Evolutionary conservation across 2,888 invertebrate species (phyloP).

Genomic region (Drosophila kambysellisi): DNA sequence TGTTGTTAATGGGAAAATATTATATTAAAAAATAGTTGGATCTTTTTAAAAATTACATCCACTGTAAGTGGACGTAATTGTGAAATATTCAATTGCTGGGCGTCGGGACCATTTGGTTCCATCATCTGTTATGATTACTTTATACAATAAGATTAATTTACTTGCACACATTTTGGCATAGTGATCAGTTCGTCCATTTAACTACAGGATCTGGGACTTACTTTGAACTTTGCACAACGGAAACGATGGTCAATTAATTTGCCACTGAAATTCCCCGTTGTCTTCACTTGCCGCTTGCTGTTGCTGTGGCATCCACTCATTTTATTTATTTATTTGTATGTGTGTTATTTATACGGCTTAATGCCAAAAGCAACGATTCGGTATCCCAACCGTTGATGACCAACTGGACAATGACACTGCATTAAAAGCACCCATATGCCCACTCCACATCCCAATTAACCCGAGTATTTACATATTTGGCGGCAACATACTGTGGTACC

Average conservation of each 20-base stretch:
- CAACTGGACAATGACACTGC: slow-evolving; percentile 65
- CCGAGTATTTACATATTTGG: slow-evolving; percentile 13
- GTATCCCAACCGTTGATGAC: slow-evolving; percentile 19
- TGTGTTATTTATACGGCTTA: slow-evolving; percentile 68
- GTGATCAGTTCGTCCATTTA: slow-evolving; percentile 11
- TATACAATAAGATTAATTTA: slow-evolving; percentile 62
- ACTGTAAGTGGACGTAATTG: not conserved
- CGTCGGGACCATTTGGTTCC: not conserved
- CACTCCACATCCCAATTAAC: slow-evolving; percentile 5
- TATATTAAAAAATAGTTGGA: not conserved
- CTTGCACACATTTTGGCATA: slow-evolving; percentile 14
- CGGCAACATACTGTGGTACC: not conserved
- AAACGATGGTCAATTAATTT: slow-evolving; percentile 61
- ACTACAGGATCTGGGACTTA: not conserved
- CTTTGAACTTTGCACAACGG: not conserved
- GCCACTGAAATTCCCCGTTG: slow-evolving; percentile 44
- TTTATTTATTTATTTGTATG: slow-evolving; percentile 62
- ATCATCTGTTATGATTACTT: slow-evolving; percentile 66
- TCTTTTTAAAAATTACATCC: not conserved
- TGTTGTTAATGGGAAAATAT: not conserved
- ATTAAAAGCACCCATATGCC: slow-evolving; percentile 52
- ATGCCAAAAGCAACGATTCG: slow-evolving; percentile 60
- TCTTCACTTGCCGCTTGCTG: slow-evolving; percentile 30
- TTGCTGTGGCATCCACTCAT: slow-evolving; percentile 41
- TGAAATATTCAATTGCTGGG: slow-evolving; percentile 25